Evolutionary conservation across 2,797 vertebrate species (phyloP).

Genomic region (Macropus fuliginosus): DNA sequence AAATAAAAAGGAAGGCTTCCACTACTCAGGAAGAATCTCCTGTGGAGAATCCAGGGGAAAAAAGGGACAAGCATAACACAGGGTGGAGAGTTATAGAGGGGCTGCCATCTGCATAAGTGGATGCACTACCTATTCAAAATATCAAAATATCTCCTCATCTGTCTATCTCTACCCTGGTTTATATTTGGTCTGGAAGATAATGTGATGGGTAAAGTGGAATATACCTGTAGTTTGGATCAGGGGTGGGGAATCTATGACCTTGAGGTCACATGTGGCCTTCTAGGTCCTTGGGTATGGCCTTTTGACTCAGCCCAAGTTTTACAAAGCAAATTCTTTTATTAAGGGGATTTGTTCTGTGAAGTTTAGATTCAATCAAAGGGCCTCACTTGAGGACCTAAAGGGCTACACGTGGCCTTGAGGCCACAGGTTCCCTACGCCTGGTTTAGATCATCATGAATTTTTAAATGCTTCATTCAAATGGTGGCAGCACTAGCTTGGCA

Average conservation of each 20-base stretch:
- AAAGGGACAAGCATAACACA: background rate
- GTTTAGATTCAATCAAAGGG: too few relatives aligned
- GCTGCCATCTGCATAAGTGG: background rate
- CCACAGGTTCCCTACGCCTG: too few relatives aligned
- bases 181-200: background rate
- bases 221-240: background rate
- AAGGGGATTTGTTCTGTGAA: too few relatives aligned
- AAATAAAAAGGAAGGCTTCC: background rate
- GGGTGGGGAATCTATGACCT: too few relatives aligned
- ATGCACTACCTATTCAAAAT: background rate
- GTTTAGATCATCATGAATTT: background rate
- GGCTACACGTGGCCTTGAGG: too few relatives aligned
- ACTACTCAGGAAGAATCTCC: background rate
- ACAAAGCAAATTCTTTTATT: too few relatives aligned
- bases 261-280: too few relatives aligned
- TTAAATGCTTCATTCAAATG: background rate
- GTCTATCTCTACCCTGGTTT: background rate
- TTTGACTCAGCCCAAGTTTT: too few relatives aligned
- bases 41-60: background rate
- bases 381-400: too few relatives aligned
- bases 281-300: too few relatives aligned
- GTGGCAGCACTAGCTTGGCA: background rate
- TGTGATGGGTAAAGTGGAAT: background rate
- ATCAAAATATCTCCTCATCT: background rate
- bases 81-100: background rate